Evolutionary conservation across 1,140 invertebrate genomes (phyloP).

Genomic region (Macrobrachium rosenbergii): DNA sequence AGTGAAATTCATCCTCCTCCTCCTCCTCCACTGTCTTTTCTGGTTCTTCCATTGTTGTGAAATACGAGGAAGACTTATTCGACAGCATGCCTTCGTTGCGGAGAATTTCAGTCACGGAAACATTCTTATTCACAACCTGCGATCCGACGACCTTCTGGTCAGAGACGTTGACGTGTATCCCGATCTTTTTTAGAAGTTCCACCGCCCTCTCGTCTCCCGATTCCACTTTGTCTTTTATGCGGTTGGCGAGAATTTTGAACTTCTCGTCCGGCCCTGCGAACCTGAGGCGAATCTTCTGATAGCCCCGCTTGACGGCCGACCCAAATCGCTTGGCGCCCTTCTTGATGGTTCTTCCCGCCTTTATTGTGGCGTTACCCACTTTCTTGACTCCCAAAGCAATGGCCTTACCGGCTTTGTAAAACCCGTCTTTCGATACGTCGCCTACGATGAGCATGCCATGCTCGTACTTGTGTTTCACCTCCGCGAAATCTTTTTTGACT

Average conservation of each 20-base stretch:
- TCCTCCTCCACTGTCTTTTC: not conserved
- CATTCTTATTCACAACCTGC: not conserved
- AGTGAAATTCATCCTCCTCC: not conserved
- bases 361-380: too few relatives aligned
- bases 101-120: constrained; percentile 25
- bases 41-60: not conserved
- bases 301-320: constrained; percentile 29
- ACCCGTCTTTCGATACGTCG: constrained; percentile 1
- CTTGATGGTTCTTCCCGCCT: not conserved
- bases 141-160: constrained; percentile 26
- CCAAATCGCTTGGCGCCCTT: constrained; percentile 1
- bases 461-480: not conserved
- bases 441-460: not conserved
- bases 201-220: constrained; percentile 42
- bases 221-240: constrained; percentile 43
- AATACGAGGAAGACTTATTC: constrained; percentile 28
- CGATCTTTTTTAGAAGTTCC: constrained; percentile 36
- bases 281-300: constrained; percentile 33
- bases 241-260: constrained; percentile 38
- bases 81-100: constrained; percentile 23
- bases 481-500: constrained; percentile 8
- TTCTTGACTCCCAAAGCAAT: constrained; percentile 9
- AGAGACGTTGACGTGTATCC: constrained; percentile 12
- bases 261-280: constrained; percentile 41
- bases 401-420: not conserved